A percentile compares a stretch with the other conserved stretches of the same genome.
Evolutionary conservation across 2,113 vertebrate species (phyloP).

Genomic region (Xenus cinereus): DNA sequence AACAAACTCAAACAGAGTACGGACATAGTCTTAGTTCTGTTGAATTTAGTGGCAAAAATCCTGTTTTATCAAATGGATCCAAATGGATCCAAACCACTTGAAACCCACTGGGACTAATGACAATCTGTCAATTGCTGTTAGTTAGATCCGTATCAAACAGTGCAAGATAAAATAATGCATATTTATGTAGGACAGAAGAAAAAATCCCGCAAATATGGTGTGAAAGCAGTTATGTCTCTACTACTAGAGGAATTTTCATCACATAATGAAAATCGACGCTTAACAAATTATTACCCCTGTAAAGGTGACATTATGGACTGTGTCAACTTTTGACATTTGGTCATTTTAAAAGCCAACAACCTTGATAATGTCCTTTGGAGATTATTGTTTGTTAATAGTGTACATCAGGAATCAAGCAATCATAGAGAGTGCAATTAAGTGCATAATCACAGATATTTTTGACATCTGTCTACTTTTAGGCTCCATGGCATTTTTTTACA

Average conservation of each 20-base stretch:
- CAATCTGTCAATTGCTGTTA: background rate
- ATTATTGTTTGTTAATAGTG: background rate
- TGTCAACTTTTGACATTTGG: background rate
- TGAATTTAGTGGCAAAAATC: background rate
- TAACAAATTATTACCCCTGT: background rate
- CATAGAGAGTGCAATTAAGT: constrained; percentile 52
- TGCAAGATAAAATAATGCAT: background rate
- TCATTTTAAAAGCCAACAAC: constrained; percentile 32
- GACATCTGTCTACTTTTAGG: constrained; percentile 52
- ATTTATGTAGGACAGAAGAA: background rate
- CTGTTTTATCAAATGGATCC: background rate
- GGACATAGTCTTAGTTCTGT: background rate
- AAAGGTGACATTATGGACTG: background rate
- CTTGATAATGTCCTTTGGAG: constrained; percentile 28
- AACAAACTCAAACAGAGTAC: background rate
- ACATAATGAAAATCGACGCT: background rate
- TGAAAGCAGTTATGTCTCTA: background rate
- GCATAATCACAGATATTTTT: constrained; percentile 58
- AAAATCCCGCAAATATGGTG: background rate
- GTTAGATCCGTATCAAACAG: background rate
- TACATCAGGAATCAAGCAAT: constrained; percentile 38
- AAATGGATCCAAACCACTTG: background rate
- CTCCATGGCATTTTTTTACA: constrained; percentile 9
- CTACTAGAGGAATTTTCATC: background rate
- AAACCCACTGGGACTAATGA: background rate